Conservation (phyloP, 2,113 vertebrate genomes). For the Neomonachus schauinslandi region DNA sequence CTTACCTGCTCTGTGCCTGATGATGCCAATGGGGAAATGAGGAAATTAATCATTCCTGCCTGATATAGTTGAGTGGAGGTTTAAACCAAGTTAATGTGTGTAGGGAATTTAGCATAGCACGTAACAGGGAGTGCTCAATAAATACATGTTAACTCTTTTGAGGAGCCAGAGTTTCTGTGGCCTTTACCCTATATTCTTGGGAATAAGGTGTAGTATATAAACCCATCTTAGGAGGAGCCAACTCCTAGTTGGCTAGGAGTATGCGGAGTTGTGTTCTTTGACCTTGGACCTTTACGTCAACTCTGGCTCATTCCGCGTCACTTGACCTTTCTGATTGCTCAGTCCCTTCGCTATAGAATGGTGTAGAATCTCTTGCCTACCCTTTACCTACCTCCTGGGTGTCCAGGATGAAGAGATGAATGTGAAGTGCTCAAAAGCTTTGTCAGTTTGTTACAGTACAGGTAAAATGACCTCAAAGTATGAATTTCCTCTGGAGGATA, state of each 20-base stretch:
- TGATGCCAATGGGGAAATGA: not conserved
- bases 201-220: not conserved
- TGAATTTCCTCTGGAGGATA: not conserved
- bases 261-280: not conserved
- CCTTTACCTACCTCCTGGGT: not conserved
- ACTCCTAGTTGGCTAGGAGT: not conserved
- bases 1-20: not conserved
- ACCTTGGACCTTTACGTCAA: not conserved
- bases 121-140: not conserved
- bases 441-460: not conserved
- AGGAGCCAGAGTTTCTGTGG: not conserved
- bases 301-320: not conserved
- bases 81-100: not conserved
- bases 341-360: not conserved
- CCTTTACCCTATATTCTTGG: not conserved
- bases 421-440: not conserved
- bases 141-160: not conserved
- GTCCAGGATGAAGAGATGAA: not conserved
- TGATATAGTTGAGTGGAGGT: not conserved
- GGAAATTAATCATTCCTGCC: not conserved
- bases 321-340: not conserved
- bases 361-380: not conserved
- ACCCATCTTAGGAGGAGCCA: not conserved
- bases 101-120: not conserved
- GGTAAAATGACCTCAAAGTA: not conserved